Percentiles rank a stretch among this genome's conserved stretches.
Conservation (phyloP, 2,888 invertebrate species). For the Tiphia femorata region DNA sequence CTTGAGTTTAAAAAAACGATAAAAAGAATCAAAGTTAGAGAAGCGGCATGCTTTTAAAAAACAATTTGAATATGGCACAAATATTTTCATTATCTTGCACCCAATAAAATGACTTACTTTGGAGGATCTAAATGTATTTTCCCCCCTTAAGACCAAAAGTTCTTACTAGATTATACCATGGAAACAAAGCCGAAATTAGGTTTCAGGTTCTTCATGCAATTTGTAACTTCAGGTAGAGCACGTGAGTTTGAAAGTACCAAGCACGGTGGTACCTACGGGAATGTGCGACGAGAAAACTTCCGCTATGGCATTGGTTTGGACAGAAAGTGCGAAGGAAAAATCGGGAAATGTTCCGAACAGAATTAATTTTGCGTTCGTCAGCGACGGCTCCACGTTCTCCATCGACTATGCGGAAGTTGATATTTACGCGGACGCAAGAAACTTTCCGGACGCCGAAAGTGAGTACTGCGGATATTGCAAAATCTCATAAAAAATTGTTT, state of each 20-base stretch:
- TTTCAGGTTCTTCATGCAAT: not conserved
- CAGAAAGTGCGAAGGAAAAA: not conserved
- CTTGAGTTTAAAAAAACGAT: too few relatives aligned
- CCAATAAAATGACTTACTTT: too few relatives aligned
- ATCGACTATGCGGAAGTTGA: constrained; percentile 31
- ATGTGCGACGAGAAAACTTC: constrained; percentile 1
- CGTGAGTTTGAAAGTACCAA: not conserved
- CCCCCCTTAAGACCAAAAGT: too few relatives aligned
- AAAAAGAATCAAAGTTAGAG: too few relatives aligned
- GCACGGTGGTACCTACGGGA: not conserved
- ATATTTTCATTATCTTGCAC: not conserved
- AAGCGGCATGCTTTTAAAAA: too few relatives aligned
- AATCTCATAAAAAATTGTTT: not conserved
- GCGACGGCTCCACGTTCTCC: constrained; percentile 28
- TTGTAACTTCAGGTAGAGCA: not conserved
- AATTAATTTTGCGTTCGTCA: constrained; percentile 32
- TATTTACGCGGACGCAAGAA: constrained; percentile 24
- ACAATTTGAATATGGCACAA: not conserved
- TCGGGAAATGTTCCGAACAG: constrained; percentile 10
- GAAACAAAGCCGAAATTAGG: too few relatives aligned
- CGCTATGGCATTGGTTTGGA: constrained; percentile 17
- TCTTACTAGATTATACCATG: too few relatives aligned
- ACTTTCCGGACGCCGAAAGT: constrained; percentile 35
- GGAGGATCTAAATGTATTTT: too few relatives aligned
- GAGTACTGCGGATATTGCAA: not conserved